These are phyloP conservation scores for Zoroaster sp. DNA, from an alignment of 53 echinoderm and acorn worm species.

Conservation along the genomic window DNA sequence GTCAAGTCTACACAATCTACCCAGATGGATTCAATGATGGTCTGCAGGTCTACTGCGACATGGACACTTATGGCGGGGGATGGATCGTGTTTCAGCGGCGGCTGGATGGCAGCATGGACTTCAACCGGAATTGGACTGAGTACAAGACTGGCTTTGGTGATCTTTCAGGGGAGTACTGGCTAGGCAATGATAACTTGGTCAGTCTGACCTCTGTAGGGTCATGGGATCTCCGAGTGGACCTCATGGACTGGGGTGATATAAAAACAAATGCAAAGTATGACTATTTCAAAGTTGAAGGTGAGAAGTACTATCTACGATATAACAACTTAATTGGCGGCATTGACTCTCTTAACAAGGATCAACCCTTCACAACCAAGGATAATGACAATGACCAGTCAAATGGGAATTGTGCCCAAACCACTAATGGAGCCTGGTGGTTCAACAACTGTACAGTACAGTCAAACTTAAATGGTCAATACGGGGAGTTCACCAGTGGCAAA, in stretches of 20 bases:
- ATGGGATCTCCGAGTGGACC: too few species aligned
- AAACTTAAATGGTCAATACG: neutral
- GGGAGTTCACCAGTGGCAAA: neutral
- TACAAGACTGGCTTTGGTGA: neutral
- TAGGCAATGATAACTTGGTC: too few species aligned
- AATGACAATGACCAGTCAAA: neutral
- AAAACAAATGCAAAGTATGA: neutral
- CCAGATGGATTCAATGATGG: too few species aligned
- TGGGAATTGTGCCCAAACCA: neutral
- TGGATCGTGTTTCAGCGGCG: too few species aligned
- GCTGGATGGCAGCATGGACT: too few species aligned
- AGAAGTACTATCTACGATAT: neutral
- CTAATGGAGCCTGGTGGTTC: conserved; percentile 14
- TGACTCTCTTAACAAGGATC: neutral
- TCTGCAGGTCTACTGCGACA: too few species aligned
- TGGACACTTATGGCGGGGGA: too few species aligned
- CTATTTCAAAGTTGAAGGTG: neutral
- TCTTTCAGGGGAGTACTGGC: neutral
- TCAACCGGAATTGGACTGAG: too few species aligned
- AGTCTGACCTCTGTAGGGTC: too few species aligned
- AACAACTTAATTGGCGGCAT: too few species aligned
- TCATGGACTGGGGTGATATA: too few species aligned
- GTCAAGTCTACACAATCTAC: too few species aligned
- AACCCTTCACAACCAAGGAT: neutral
- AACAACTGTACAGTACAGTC: neutral